These are phyloP conservation scores for Crossocerus cetratus DNA, from an alignment of 2,888 invertebrate genomes.

Conservation along the genomic window DNA sequence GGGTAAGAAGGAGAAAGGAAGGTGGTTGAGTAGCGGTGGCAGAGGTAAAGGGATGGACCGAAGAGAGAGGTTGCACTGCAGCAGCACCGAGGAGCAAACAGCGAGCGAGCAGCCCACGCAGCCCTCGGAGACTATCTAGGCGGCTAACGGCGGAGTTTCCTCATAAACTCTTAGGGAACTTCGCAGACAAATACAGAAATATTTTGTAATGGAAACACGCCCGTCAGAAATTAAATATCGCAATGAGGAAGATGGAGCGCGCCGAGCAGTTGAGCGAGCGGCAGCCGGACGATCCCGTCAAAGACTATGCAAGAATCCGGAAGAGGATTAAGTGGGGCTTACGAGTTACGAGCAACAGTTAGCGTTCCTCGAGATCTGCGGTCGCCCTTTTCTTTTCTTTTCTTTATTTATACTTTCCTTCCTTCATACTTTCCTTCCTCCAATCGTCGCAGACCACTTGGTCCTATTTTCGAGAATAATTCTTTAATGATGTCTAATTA, in stretches of 20 bases:
- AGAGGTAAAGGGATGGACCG: constrained; percentile 44
- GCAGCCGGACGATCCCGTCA: constrained; percentile 19
- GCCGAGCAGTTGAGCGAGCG: constrained; percentile 13
- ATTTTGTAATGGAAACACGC: constrained; percentile 74
- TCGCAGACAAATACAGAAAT: constrained; percentile 74
- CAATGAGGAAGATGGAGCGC: constrained; percentile 58
- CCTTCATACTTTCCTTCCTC: too few relatives aligned
- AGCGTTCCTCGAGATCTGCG: not conserved
- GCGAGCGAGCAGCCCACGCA: constrained; percentile 44
- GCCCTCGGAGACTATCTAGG: constrained; percentile 56
- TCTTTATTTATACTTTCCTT: too few relatives aligned
- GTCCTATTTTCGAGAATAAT: too few relatives aligned
- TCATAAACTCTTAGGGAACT: constrained; percentile 73
- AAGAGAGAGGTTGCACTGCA: constrained; percentile 49
- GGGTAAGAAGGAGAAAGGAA: not conserved
- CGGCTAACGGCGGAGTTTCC: constrained; percentile 67
- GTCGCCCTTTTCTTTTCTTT: too few relatives aligned
- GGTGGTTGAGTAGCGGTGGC: constrained; percentile 17
- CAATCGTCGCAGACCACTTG: too few relatives aligned
- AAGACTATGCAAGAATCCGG: constrained; percentile 21
- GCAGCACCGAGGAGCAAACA: constrained; percentile 63
- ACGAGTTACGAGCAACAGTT: constrained; percentile 16
- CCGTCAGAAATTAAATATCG: constrained; percentile 72
- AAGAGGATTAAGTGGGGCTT: too few relatives aligned
- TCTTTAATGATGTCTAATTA: too few relatives aligned